Conservation (phyloP, 2,797 vertebrate genomes). For the Sebastes minor region DNA sequence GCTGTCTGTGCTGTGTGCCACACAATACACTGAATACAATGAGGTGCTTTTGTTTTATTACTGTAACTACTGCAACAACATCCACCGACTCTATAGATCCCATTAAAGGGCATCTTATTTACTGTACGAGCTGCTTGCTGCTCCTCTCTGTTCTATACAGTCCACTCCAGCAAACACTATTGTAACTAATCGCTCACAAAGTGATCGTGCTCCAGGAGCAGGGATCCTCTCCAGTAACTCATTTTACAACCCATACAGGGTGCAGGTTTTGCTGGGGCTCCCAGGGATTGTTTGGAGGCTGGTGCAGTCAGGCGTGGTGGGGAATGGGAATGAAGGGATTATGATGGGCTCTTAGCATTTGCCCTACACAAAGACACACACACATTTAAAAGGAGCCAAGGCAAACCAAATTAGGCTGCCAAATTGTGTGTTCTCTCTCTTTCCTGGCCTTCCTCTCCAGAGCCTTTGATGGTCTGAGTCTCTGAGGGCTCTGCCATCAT, state of each 20-base stretch:
- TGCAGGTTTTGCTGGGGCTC: slow-evolving; percentile 13
- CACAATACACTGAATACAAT: not conserved
- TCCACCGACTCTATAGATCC: not conserved
- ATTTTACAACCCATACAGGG: not conserved
- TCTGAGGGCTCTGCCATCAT: slow-evolving; percentile 47
- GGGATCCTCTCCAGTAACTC: not conserved
- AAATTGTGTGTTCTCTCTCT: slow-evolving; percentile 34
- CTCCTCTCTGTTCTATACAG: not conserved
- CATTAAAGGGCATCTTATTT: not conserved
- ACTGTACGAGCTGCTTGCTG: not conserved
- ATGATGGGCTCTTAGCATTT: slow-evolving; percentile 66
- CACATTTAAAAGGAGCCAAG: slow-evolving; percentile 22
- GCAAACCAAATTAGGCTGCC: slow-evolving; percentile 54
- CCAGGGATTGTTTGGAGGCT: slow-evolving; percentile 39
- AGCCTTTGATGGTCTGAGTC: slow-evolving; percentile 46
- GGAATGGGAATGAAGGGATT: slow-evolving; percentile 77
- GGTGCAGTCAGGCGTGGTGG: slow-evolving; percentile 65
- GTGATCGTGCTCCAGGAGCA: slow-evolving; percentile 1
- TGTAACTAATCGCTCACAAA: not conserved
- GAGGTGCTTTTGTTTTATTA: not conserved
- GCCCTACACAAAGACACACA: slow-evolving; percentile 36
- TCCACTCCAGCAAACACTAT: not conserved
- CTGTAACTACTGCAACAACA: not conserved
- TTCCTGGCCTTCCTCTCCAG: slow-evolving; percentile 3
- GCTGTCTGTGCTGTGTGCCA: not conserved